Conservation (phyloP, 1,140 invertebrate genomes). For the Brachionus angularis region DNA sequence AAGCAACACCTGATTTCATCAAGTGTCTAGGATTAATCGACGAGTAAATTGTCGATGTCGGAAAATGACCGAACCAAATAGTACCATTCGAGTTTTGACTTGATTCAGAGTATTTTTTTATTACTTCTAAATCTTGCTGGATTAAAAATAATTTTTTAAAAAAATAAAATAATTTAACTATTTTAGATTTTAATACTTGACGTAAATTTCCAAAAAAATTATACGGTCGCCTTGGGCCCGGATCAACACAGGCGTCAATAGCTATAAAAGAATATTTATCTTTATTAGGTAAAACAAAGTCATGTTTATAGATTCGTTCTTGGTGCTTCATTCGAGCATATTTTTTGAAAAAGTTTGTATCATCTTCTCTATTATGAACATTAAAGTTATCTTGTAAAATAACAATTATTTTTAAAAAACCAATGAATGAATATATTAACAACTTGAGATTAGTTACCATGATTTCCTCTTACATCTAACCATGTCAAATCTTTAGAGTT, state of each 20-base stretch:
- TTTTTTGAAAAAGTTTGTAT: constrained; percentile 68
- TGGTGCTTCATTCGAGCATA: constrained; percentile 16
- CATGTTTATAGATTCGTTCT: constrained; percentile 4
- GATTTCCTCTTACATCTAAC: constrained; percentile 88
- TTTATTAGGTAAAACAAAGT: constrained; percentile 48
- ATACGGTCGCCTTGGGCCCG: constrained; percentile 78
- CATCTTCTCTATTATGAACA: constrained; percentile 66
- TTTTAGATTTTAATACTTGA: constrained; percentile 55
- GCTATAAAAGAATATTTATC: constrained; percentile 74
- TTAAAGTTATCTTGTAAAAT: constrained; percentile 76
- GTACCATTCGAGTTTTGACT: constrained; percentile 63
- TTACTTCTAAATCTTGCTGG: constrained; percentile 48
- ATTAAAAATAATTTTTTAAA: constrained; percentile 44
- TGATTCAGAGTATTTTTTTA: constrained; percentile 36
- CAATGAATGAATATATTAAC: not conserved
- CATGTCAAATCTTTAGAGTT: constrained; percentile 67
- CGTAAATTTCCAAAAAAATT: constrained; percentile 81
- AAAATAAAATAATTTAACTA: not conserved
- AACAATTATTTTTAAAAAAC: not conserved
- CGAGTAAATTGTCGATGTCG: constrained; percentile 78
- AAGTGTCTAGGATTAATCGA: constrained; percentile 49
- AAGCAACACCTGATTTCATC: constrained; percentile 62
- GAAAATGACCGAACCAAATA: constrained; percentile 87
- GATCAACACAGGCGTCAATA: constrained; percentile 75
- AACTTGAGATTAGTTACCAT: constrained; percentile 65